Evolutionary conservation across 1,140 invertebrate species (phyloP), one percentile per base, ranked within the genome.

Genomic region (Ips typographus): DNA sequence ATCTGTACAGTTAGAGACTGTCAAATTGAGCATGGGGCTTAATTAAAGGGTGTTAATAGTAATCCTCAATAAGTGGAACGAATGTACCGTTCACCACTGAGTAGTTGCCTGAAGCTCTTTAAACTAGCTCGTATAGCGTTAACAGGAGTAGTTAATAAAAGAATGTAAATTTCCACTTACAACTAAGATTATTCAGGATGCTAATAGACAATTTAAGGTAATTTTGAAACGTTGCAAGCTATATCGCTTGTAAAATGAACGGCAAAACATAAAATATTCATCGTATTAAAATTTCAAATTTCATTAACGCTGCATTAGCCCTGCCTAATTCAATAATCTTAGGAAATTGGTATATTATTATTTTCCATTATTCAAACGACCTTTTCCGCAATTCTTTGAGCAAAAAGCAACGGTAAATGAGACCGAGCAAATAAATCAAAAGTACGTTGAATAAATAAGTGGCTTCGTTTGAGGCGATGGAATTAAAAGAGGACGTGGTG

Each of bases 271-370:
- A 65, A 65, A 56, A 56, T 65, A 65, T 65, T 65, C 63, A 56
- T 56, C 40, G 53, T 65, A 56, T 43, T 65, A 65, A 65, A 65
- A 65, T 65, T 65, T 40, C 22, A 40, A 65, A 65, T 64, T 64
- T 52, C 40, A 1, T 64, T 64, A 53, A 53, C 51, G 51, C 63
- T 65, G 63, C 53, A 65, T 65, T 65, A 65, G 63, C 40, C 3
- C 51, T 22, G 40, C n/a, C 40, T 65, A 65, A 65, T 65, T 55
- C 51, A 65, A 65, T 56, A 43, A 65, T 38, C 63, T 40, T 37
- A 43, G 63, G 56, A 65, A 55, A 65, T 65, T 64, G 62, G 6
- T 22, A 40, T 64, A 4, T 41, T 64, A 53, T 53, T 64, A 64
- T 53, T 64, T 44, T 47, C 4, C 40, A 49, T 49, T 49, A 22